A percentile compares a stretch with the other conserved stretches of the same genome.
Evolutionary conservation across 2,888 invertebrate species (phyloP).

Genomic region (Myopa tessellatipennis): DNA sequence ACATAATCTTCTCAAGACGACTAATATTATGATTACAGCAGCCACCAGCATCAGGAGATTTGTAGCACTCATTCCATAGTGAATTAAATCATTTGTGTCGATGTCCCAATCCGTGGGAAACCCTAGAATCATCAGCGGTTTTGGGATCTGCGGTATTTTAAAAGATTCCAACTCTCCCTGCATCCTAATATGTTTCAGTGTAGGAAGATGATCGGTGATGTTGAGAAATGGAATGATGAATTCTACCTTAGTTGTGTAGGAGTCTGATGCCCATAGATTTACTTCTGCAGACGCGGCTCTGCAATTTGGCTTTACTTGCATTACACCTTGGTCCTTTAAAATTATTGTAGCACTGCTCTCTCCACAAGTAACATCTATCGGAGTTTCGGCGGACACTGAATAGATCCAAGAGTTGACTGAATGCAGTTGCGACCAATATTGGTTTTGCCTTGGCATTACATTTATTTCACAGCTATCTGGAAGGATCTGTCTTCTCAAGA

Average conservation of each 20-base stretch:
- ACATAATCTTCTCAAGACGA: no score
- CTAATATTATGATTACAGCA: background rate
- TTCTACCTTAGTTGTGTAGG: background rate
- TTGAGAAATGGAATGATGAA: background rate
- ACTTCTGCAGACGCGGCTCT: background rate
- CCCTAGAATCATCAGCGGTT: background rate
- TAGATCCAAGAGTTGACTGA: background rate
- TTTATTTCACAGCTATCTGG: background rate
- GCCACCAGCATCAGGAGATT: background rate
- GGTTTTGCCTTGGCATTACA: background rate
- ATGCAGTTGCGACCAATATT: background rate
- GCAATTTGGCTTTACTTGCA: no score
- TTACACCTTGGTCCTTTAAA: no score
- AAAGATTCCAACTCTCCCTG: background rate
- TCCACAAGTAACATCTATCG: background rate
- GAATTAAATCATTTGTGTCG: background rate
- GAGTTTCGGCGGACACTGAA: background rate
- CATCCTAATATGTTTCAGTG: background rate
- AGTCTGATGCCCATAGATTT: slow-evolving; percentile 3
- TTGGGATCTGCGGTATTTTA: slow-evolving; percentile 7
- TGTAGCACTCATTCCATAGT: background rate
- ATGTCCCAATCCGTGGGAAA: background rate
- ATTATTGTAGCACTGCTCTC: background rate
- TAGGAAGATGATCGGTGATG: background rate
- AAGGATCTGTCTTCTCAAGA: background rate